Percentiles rank a stretch among this genome's conserved stretches.
These are phyloP conservation scores for Augochlora pura DNA, from an alignment of 1,140 invertebrate genomes.

Conservation along the genomic window DNA sequence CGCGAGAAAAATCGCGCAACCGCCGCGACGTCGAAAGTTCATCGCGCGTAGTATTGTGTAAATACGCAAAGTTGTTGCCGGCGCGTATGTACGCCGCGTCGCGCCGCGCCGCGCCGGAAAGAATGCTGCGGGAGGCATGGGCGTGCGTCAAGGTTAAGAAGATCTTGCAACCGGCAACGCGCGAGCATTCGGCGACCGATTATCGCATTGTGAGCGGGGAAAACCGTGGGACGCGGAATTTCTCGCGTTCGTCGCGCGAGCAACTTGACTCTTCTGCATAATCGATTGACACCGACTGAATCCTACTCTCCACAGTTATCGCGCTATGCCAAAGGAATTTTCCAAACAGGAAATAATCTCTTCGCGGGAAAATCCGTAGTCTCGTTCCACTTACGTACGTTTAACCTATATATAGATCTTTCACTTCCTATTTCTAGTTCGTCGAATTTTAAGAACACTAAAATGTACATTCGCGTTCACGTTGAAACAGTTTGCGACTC, in stretches of 20 bases:
- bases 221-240: conserved; percentile 55
- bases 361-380: no score
- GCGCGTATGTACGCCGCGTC: no score
- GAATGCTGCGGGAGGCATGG: conserved; percentile 40
- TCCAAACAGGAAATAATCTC: no score
- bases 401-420: no score
- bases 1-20: background rate
- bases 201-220: conserved; percentile 39
- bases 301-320: background rate
- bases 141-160: conserved; percentile 49
- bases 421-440: no score
- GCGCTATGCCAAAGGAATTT: no score
- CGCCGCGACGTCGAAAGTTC: background rate
- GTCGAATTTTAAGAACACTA: no score
- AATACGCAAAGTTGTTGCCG: no score
- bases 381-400: no score
- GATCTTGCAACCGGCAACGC: conserved; percentile 48
- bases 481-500: no score
- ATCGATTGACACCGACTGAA: background rate
- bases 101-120: conserved; percentile 5
- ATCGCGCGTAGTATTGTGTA: background rate
- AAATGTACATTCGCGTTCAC: no score
- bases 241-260: conserved; percentile 14
- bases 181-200: conserved; percentile 29
- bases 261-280: background rate